phyloP scores from a whole-genome alignment of 2,797 vertebrate species.

The Helicolenus hilgendorfi region DNA sequence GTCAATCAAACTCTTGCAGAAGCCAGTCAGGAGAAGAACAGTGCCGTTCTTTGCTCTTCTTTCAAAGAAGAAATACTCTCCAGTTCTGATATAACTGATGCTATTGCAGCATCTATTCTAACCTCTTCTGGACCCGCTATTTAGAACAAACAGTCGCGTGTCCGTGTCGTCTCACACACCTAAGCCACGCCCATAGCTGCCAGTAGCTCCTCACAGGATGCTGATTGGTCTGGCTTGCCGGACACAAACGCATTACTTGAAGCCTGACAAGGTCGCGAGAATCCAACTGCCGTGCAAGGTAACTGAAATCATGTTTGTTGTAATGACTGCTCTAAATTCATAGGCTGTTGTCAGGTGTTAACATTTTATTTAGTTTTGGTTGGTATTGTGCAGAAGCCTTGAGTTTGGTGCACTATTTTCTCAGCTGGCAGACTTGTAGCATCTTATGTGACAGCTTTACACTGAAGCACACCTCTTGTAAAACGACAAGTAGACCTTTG shows the following conservation, averaged over 20 bases:
- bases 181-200: not conserved
- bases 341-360: not conserved
- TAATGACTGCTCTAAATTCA: not conserved
- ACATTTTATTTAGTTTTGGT: not conserved
- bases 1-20: no score
- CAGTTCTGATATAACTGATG: no score
- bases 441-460: constrained; percentile 41
- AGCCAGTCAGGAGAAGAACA: no score
- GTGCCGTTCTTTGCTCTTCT: no score
- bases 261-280: not conserved
- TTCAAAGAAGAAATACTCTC: no score
- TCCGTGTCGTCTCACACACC: no score
- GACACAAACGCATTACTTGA: not conserved
- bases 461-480: constrained; percentile 29
- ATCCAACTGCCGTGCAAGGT: no score
- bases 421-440: not conserved
- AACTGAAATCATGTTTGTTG: not conserved
- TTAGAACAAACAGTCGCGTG: no score
- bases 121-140: no score
- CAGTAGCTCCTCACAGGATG: not conserved
- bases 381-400: not conserved
- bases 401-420: constrained; percentile 10
- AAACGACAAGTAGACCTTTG: constrained; percentile 51
- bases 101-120: no score
- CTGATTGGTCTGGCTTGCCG: not conserved